phyloP scores from a whole-genome alignment of 2,888 invertebrate genomes.

The Plagodis pulveraria region DNA sequence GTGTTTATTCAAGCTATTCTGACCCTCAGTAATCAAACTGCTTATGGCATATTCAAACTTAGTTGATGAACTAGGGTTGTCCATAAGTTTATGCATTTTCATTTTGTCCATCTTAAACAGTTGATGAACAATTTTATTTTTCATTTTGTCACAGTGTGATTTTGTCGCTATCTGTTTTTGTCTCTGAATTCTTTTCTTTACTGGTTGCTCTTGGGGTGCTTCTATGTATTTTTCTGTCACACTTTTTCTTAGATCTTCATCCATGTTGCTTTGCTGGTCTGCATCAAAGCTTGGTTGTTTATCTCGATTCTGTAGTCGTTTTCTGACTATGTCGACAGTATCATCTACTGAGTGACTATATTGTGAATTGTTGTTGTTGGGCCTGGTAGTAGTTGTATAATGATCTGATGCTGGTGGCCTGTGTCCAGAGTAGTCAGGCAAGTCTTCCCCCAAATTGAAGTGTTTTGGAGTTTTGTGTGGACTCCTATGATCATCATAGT shows the following conservation, averaged over 20 bases:
- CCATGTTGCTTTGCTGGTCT: slow-evolving; percentile 41
- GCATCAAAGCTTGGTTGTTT: slow-evolving; percentile 47
- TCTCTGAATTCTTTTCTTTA: slow-evolving; percentile 56
- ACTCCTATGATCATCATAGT: slow-evolving; percentile 52
- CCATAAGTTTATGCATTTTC: slow-evolving; percentile 78
- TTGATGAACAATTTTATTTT: slow-evolving; percentile 78
- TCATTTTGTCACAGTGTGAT: slow-evolving; percentile 73
- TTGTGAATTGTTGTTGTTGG: slow-evolving; percentile 66
- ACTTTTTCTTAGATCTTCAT: slow-evolving; percentile 41
- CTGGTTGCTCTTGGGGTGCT: slow-evolving; percentile 54
- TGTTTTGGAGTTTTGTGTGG: slow-evolving; percentile 47
- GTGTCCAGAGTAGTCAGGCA: slow-evolving; percentile 65
- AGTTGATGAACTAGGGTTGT: slow-evolving; percentile 77
- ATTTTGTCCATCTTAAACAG: slow-evolving; percentile 81
- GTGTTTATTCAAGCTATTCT: slow-evolving; percentile 76
- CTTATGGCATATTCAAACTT: slow-evolving; percentile 82
- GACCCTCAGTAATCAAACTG: slow-evolving; percentile 79
- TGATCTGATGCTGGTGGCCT: slow-evolving; percentile 78
- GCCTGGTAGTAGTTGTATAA: slow-evolving; percentile 63
- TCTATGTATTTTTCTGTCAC: slow-evolving; percentile 34
- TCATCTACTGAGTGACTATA: slow-evolving; percentile 76
- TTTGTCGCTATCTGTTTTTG: slow-evolving; percentile 53
- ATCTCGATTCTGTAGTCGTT: slow-evolving; percentile 67
- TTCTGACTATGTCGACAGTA: slow-evolving; percentile 75
- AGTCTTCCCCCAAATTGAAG: slow-evolving; percentile 47